Evolutionary conservation across 1,140 invertebrate genomes (phyloP).

Genomic region (Meloidogyne exigua): DNA sequence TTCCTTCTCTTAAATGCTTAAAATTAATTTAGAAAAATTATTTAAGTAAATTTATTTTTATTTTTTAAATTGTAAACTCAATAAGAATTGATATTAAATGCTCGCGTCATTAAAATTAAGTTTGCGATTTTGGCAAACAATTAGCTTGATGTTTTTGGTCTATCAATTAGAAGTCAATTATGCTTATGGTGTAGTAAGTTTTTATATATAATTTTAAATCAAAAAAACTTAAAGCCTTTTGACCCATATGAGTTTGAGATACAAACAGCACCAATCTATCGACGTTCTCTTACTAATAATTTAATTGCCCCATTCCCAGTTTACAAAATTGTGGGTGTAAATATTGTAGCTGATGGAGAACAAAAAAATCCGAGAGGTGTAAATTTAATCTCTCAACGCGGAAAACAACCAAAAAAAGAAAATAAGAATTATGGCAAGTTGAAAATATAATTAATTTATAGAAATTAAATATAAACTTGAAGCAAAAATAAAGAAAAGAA

Average conservation of each 20-base stretch:
- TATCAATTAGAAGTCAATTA: neutral
- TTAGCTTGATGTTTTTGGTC: neutral
- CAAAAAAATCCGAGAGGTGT: neutral
- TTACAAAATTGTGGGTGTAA: neutral
- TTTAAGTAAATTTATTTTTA: neutral
- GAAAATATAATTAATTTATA: too few relatives aligned
- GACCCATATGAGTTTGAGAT: slow-evolving; percentile 6
- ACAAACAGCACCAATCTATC: neutral
- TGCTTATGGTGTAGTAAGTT: neutral
- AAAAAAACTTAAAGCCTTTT: slow-evolving; percentile 13
- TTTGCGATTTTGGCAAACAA: neutral
- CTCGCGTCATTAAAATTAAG: neutral
- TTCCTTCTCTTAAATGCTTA: too few relatives aligned
- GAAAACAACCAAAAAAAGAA: neutral
- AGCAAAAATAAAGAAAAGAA: too few relatives aligned
- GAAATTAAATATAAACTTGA: too few relatives aligned
- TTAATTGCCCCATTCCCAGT: neutral
- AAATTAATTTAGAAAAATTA: neutral
- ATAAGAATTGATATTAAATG: neutral
- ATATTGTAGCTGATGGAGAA: neutral
- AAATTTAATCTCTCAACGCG: neutral
- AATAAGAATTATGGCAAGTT: neutral
- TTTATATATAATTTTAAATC: neutral
- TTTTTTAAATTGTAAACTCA: neutral
- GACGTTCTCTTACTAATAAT: neutral